Evolutionary conservation across 2,888 invertebrate species (phyloP).

Genomic region (Ceratothoa steindachneri): DNA sequence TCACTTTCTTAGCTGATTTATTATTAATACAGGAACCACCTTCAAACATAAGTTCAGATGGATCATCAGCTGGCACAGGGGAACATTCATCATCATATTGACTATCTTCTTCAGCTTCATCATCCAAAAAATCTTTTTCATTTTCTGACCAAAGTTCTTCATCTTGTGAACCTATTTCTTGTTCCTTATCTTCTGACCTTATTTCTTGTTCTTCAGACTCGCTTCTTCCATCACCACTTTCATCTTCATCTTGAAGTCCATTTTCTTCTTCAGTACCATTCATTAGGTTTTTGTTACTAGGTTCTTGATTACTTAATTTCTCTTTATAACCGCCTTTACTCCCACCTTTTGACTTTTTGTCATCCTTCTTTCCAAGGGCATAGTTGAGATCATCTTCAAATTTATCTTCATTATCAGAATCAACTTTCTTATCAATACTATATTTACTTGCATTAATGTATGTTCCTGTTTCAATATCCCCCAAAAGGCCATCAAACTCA

Average conservation of each 20-base stretch:
- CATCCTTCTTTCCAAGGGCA: slow-evolving; percentile 26
- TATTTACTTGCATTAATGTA: too few relatives aligned
- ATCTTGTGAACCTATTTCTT: too few relatives aligned
- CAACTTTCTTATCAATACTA: too few relatives aligned
- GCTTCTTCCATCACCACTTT: not conserved
- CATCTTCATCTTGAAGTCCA: not conserved
- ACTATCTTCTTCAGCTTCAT: not conserved
- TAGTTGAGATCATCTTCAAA: not conserved
- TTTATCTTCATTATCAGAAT: not conserved
- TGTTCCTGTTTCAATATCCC: slow-evolving; percentile 2
- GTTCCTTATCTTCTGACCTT: not conserved
- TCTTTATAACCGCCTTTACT: slow-evolving; percentile 21
- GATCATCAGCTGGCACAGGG: not conserved
- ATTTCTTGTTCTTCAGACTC: not conserved
- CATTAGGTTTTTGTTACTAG: slow-evolving; percentile 30
- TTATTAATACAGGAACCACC: not conserved
- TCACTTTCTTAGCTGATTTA: too few relatives aligned
- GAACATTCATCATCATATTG: slow-evolving; percentile 18
- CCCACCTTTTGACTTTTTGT: slow-evolving; percentile 34
- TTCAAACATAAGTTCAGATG: not conserved
- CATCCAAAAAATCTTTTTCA: too few relatives aligned
- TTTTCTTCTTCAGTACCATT: slow-evolving; percentile 25
- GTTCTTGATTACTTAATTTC: slow-evolving; percentile 15
- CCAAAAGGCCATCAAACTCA: not conserved
- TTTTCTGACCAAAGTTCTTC: too few relatives aligned